Evolutionary conservation across 2,888 invertebrate genomes (phyloP).

Genomic region (Apamea monoglypha): DNA sequence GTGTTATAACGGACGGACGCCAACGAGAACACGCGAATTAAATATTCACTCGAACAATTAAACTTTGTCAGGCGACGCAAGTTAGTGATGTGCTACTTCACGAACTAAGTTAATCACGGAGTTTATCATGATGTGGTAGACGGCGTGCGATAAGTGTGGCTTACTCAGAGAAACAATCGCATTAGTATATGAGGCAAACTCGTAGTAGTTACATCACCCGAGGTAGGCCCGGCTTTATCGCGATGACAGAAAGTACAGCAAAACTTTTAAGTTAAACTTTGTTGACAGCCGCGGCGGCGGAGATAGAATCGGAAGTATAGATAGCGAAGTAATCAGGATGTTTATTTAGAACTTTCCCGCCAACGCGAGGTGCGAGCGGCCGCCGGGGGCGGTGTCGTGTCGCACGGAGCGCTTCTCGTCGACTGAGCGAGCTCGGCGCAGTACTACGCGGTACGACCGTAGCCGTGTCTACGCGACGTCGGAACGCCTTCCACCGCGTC

Average conservation of each 20-base stretch:
- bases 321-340: constrained; percentile 51
- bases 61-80: constrained; percentile 53
- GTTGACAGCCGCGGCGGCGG: constrained; percentile 21
- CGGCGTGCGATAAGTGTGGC: constrained; percentile 65
- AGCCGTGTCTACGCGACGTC: constrained; percentile 63
- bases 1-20: constrained; percentile 27
- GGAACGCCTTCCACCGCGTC: constrained; percentile 54
- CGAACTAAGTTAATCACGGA: constrained; percentile 67
- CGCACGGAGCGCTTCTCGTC: constrained; percentile 67
- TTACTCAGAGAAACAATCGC: constrained; percentile 77
- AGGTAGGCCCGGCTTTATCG: constrained; percentile 57
- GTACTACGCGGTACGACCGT: constrained; percentile 55
- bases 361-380: constrained; percentile 56
- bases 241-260: constrained; percentile 42
- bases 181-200: constrained; percentile 81
- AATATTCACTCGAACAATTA: constrained; percentile 59
- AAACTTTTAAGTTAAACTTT: constrained; percentile 48
- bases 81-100: constrained; percentile 56
- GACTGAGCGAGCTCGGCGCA: constrained; percentile 65
- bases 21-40: constrained; percentile 45
- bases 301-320: constrained; percentile 14
- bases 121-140: constrained; percentile 68
- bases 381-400: constrained; percentile 64
- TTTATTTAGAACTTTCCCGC: constrained; percentile 72
- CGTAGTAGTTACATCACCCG: constrained; percentile 78